Conservation (phyloP, 2,797 vertebrate genomes). For the Danio aesculapii region DNA sequence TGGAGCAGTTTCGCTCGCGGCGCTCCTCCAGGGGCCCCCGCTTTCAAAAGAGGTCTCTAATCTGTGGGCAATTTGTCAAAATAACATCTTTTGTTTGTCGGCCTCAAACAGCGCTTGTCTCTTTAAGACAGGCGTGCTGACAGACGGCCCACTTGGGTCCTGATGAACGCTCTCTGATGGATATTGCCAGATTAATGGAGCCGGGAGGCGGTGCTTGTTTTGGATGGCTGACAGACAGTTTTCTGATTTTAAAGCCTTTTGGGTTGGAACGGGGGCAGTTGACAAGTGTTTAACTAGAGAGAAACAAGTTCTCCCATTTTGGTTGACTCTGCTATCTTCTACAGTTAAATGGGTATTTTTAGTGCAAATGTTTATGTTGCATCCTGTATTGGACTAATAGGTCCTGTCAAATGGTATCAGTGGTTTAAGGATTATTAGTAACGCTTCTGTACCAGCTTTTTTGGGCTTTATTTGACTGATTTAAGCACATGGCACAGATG, state of each 20-base stretch:
- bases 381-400: background rate
- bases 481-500: too few species aligned
- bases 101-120: conserved; percentile 32
- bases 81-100: conserved; percentile 48
- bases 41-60: conserved; percentile 40
- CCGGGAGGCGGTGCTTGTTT: conserved; percentile 16
- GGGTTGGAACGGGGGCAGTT: background rate
- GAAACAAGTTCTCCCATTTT: background rate
- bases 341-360: background rate
- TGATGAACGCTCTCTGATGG: conserved; percentile 37
- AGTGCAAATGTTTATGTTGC: background rate
- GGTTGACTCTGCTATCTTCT: background rate
- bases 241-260: conserved; percentile 29
- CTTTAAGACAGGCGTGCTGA: conserved; percentile 46
- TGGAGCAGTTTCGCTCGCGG: conserved; percentile 5
- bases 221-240: conserved; percentile 15
- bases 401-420: background rate
- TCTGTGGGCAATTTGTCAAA: conserved; percentile 49
- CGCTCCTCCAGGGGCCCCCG: conserved; percentile 8
- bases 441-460: background rate
- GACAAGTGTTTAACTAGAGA: background rate
- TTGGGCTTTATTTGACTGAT: too few species aligned
- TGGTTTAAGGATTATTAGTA: background rate
- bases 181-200: conserved; percentile 40
- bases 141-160: conserved; percentile 37